Evolutionary conservation across 1,140 invertebrate genomes (phyloP).

Genomic region (Dufourea novaeangliae): DNA sequence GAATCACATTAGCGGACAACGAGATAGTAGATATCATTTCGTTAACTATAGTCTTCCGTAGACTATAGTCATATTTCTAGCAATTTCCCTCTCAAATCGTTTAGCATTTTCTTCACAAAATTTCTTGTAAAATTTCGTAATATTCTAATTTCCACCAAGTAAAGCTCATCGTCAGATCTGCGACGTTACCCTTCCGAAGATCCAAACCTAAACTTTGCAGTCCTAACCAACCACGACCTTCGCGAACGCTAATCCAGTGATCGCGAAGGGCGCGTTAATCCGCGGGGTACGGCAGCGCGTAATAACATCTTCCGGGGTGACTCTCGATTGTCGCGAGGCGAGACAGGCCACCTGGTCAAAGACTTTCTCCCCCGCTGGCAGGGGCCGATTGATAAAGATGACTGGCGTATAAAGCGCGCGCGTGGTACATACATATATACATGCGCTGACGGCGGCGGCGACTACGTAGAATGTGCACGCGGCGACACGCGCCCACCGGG

Average conservation of each 20-base stretch:
- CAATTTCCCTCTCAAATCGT: no score
- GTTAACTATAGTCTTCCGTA: no score
- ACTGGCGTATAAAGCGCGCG: not conserved
- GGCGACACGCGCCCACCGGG: conserved; percentile 44
- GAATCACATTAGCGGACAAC: no score
- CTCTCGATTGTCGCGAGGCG: not conserved
- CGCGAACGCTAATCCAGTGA: not conserved
- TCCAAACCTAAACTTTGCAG: no score
- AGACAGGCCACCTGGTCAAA: not conserved
- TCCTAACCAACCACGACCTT: no score
- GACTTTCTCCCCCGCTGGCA: not conserved
- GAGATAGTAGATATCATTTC: no score
- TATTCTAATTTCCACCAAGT: no score
- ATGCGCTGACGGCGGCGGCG: not conserved
- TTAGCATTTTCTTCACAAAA: no score
- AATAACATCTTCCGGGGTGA: not conserved
- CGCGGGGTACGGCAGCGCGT: not conserved
- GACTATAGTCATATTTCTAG: no score
- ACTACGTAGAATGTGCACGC: conserved; percentile 11
- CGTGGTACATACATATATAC: no score
- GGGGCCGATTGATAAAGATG: conserved; percentile 25
- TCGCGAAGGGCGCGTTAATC: not conserved
- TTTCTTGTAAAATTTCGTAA: no score
- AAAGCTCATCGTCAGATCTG: no score
- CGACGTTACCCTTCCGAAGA: not conserved